Evolutionary conservation across 2,797 vertebrate genomes (phyloP).

Genomic region (Micrastur ruficollis): DNA sequence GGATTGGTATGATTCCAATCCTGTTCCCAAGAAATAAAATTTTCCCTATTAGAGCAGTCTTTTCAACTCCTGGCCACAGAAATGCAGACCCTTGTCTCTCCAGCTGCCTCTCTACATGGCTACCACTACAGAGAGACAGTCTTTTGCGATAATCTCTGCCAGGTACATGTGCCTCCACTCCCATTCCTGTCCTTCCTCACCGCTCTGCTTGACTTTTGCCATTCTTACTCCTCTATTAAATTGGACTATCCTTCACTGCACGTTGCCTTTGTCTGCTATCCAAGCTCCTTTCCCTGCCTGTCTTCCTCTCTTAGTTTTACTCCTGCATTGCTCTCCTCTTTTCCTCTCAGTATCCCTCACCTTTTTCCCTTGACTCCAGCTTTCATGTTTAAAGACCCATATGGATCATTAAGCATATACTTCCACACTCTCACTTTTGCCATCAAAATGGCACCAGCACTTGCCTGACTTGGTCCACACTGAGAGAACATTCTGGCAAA

Average conservation of each 20-base stretch:
- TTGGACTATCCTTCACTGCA: not conserved
- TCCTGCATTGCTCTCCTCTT: not conserved
- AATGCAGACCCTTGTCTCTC: not conserved
- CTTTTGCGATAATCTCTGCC: not conserved
- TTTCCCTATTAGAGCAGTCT: not conserved
- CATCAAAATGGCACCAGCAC: not conserved
- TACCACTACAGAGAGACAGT: not conserved
- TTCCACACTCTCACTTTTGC: not conserved
- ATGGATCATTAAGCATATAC: rapidly evolving
- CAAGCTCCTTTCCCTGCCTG: not conserved
- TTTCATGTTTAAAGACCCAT: not conserved
- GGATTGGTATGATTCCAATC: not conserved
- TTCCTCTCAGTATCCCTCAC: not conserved
- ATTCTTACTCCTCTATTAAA: not conserved
- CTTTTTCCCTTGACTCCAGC: not conserved
- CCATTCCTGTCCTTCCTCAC: not conserved
- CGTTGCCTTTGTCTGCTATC: not conserved
- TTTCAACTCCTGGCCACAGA: not conserved
- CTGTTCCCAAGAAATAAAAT: not conserved
- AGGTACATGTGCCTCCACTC: not conserved
- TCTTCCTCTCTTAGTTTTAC: not conserved
- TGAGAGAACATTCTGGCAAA: not conserved
- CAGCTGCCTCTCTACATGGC: not conserved
- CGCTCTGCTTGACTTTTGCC: not conserved
- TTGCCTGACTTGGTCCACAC: not conserved